phyloP scores from a whole-genome alignment of 2,797 vertebrate genomes.

The Apogon talboti region DNA sequence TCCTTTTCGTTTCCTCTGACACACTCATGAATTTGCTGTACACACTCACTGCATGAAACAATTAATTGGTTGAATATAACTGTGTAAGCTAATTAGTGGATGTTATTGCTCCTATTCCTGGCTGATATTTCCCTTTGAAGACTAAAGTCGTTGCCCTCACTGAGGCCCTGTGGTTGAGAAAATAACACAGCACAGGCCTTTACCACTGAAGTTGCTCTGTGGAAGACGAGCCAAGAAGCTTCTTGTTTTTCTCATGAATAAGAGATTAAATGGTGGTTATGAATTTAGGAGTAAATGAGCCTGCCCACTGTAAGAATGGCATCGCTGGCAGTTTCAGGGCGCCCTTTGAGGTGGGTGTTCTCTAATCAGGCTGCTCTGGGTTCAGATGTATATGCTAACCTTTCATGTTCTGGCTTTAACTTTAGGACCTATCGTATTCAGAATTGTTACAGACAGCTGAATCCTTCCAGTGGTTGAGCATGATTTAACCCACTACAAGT shows the following conservation, averaged over 20 bases:
- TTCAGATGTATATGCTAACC: slow-evolving; percentile 34
- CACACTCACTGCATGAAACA: slow-evolving; percentile 41
- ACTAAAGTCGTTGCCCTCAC: slow-evolving; percentile 19
- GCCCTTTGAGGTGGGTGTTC: slow-evolving; percentile 36
- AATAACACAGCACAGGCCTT: slow-evolving; percentile 42
- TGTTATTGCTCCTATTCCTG: slow-evolving; percentile 42
- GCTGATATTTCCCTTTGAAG: slow-evolving; percentile 43
- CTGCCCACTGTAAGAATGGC: slow-evolving; percentile 23
- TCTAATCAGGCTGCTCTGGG: slow-evolving; percentile 45
- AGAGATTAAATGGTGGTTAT: slow-evolving; percentile 63
- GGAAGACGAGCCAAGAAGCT: slow-evolving; percentile 51
- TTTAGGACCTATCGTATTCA: neutral
- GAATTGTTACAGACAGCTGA: neutral
- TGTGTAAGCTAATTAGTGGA: slow-evolving; percentile 58
- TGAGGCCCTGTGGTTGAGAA: slow-evolving; percentile 24
- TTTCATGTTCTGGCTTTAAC: slow-evolving; percentile 19
- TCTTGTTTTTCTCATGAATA: slow-evolving; percentile 77
- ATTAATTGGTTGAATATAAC: slow-evolving; percentile 44
- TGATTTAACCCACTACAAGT: neutral
- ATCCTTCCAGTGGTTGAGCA: neutral
- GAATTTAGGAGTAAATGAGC: slow-evolving; percentile 49
- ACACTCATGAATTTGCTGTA: slow-evolving; percentile 22
- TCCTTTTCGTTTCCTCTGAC: slow-evolving; percentile 16
- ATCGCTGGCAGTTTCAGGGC: slow-evolving; percentile 52
- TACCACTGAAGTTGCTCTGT: slow-evolving; percentile 36